phyloP scores from a whole-genome alignment of 2,888 invertebrate species.

The Amiota minor region DNA sequence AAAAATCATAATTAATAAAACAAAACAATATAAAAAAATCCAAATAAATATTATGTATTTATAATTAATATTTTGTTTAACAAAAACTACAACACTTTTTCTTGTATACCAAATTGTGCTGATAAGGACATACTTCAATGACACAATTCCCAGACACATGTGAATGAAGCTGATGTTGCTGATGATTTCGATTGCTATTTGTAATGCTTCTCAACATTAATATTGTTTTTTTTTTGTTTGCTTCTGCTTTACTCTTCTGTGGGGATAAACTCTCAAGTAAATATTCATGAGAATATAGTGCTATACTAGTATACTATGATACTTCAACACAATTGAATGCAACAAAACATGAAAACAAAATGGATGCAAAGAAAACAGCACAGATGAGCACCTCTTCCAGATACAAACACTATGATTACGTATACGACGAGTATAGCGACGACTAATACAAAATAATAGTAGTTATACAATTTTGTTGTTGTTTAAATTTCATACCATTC shows the following conservation, averaged over 20 bases:
- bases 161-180: neutral
- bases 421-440: too few relatives aligned
- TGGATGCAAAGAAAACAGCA: slow-evolving; percentile 1
- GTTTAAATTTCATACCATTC: neutral
- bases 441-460: slow-evolving; percentile 18
- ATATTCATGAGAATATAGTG: slow-evolving; percentile 12
- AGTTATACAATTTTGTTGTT: slow-evolving; percentile 14
- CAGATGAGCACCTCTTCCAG: slow-evolving; percentile 15
- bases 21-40: neutral
- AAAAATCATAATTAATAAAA: neutral
- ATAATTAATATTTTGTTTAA: neutral
- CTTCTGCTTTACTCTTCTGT: too few relatives aligned
- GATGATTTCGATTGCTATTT: neutral
- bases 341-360: neutral
- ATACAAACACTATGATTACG: too few relatives aligned
- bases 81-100: slow-evolving; percentile 1
- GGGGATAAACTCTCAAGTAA: slow-evolving; percentile 9
- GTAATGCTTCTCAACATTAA: neutral
- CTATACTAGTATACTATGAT: too few relatives aligned
- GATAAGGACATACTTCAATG: neutral
- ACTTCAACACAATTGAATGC: too few relatives aligned
- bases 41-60: neutral
- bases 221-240: neutral
- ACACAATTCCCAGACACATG: neutral
- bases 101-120: neutral